Percentiles rank a stretch among this genome's conserved stretches.
Evolutionary conservation across 2,113 vertebrate genomes (phyloP).

Genomic region (Nothocercus nigrocapillus): DNA sequence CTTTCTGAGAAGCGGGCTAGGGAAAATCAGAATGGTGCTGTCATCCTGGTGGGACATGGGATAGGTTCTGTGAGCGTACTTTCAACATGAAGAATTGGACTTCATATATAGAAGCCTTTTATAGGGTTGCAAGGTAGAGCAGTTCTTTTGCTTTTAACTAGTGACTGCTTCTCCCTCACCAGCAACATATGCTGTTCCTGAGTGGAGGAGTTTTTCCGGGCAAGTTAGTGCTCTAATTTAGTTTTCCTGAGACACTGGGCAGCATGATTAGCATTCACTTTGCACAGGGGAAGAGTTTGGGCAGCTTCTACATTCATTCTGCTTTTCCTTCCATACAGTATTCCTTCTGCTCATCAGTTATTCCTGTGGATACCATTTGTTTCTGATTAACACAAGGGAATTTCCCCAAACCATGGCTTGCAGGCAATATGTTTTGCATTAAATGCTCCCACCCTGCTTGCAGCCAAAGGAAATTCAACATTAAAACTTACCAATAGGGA

Average conservation of each 20-base stretch:
- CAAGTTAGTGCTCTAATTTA: not conserved
- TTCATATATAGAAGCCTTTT: not conserved
- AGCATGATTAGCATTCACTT: constrained; percentile 23
- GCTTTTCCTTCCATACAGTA: constrained; percentile 9
- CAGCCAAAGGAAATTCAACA: constrained; percentile 2
- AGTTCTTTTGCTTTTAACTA: not conserved
- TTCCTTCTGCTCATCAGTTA: constrained; percentile 27
- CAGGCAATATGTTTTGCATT: not conserved
- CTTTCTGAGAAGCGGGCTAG: not conserved
- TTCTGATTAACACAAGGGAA: constrained; percentile 6
- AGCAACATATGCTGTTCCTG: not conserved
- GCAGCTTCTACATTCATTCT: not conserved
- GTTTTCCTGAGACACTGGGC: not conserved
- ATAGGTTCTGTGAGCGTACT: not conserved
- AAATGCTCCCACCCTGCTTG: not conserved
- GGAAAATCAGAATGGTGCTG: not conserved
- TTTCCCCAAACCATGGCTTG: not conserved
- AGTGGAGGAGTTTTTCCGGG: not conserved
- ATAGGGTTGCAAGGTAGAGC: not conserved
- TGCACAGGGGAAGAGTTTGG: not conserved
- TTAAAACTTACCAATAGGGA: not conserved
- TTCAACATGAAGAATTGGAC: not conserved
- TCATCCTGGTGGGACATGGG: not conserved
- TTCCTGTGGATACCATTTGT: not conserved
- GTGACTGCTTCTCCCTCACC: not conserved